Conservation (phyloP, 2,797 vertebrate genomes). For the Balearica regulorum region DNA sequence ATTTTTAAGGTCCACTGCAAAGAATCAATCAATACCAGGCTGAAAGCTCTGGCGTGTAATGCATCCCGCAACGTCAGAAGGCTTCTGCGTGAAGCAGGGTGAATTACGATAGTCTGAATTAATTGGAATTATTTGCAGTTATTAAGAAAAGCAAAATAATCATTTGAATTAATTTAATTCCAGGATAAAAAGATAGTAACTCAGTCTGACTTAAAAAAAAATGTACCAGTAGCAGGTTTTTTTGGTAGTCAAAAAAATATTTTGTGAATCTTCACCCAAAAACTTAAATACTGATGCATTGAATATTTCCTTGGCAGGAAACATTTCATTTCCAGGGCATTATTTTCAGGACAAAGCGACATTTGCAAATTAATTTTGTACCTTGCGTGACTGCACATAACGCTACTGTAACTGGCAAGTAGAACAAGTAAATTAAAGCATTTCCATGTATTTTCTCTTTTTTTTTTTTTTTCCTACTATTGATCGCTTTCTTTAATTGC, state of each 20-base stretch:
- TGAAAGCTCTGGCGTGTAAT: not conserved
- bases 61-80: not conserved
- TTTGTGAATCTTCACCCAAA: not conserved
- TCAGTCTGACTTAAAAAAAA: not conserved
- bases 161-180: not conserved
- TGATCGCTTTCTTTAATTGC: not conserved
- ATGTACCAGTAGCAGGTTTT: not conserved
- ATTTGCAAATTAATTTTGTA: not conserved
- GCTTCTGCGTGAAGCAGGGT: not conserved
- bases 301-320: not conserved
- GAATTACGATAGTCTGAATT: not conserved
- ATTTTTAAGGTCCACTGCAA: constrained; percentile 69
- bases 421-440: not conserved
- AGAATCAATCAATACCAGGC: constrained; percentile 57
- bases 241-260: not conserved
- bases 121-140: not conserved
- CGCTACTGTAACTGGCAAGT: not conserved
- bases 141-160: not conserved
- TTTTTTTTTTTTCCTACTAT: fast-evolving
- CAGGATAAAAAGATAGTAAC: not conserved
- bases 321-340: not conserved
- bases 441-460: not conserved
- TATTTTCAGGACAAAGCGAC: not conserved
- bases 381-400: not conserved
- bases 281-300: not conserved